Evolutionary conservation across 2,888 invertebrate genomes (phyloP), one percentile per base, ranked within the genome.

Genomic region (Drosophila subsilvestris): DNA sequence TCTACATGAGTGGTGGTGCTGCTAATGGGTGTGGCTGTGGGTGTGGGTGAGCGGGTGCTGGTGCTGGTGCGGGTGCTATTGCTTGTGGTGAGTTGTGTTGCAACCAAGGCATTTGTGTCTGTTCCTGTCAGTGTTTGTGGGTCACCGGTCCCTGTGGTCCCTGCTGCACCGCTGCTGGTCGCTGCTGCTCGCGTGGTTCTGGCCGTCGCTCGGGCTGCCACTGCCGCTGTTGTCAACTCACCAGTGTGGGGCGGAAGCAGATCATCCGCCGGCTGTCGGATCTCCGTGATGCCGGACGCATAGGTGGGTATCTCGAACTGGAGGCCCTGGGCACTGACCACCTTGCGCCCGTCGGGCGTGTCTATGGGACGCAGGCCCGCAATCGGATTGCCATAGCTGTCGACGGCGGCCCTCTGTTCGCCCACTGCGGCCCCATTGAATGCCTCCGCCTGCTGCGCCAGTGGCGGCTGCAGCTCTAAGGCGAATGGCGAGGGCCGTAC

Each of bases 271-370:
- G 91, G 92, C 80, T 91, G 86, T 70, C 89, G 89, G 58, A 92
- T 90, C 80, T 91, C 92, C 50, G 92, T 92, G 63, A 92, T 92
- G 71, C 92, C 92, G 55, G 92, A 92, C 37, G 92, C 92, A 83
- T 92, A 92, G 65, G 86, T 92, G 47, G 92, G 92, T 79, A 92
- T 91, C 89, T 91, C 90, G 67, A 92, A 92, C 79, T 91, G 90
- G 56, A 91, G 76, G 55, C 91, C 92, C 68, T 91, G 87, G 3
- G 90, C 89, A 70, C 87, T 90, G 59, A 90, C 81, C 57, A 91
- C 90, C 76, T 91, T 91, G 37, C 91, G 85, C 42, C 91, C 91
- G 79, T 91, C 91, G 63, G 91, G 90, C 74, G 91, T 90, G 62
- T 91, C 80, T n/a, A 91, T 89, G 14, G 91, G 91, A 68, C 89